phyloP scores from a whole-genome alignment of 1,140 invertebrate genomes.

The Tribolium madens region DNA sequence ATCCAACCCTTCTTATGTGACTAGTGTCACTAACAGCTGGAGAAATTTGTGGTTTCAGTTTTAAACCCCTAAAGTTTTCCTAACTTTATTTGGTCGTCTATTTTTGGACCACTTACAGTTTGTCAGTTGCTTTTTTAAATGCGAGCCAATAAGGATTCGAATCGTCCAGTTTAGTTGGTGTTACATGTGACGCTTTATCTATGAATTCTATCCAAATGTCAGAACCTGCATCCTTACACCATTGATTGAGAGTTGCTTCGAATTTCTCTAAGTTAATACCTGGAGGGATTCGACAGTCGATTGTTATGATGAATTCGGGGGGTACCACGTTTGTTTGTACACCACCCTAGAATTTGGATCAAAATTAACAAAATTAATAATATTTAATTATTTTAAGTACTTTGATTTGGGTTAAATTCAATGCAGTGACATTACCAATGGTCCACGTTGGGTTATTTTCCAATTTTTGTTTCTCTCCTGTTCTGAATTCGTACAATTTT shows the following conservation, averaged over 20 bases:
- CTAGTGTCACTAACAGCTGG: slow-evolving; percentile 85
- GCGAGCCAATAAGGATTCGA: slow-evolving; percentile 86
- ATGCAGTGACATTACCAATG: slow-evolving; percentile 87
- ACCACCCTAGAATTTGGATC: slow-evolving; percentile 75
- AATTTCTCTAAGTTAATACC: slow-evolving; percentile 78
- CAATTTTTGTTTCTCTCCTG: slow-evolving; percentile 75
- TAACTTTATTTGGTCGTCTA: background rate
- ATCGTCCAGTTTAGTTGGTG: slow-evolving; percentile 75
- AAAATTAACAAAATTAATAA: no score
- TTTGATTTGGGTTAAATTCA: slow-evolving; percentile 87
- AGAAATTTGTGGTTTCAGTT: slow-evolving; percentile 78
- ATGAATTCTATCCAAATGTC: slow-evolving; percentile 82
- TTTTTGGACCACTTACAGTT: slow-evolving; percentile 66
- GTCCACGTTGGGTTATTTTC: slow-evolving; percentile 73
- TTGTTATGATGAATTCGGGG: slow-evolving; percentile 79
- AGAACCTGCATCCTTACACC: slow-evolving; percentile 86
- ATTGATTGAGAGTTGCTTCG: slow-evolving; percentile 78
- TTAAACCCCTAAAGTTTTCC: slow-evolving; percentile 68
- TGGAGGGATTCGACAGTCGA: slow-evolving; percentile 85
- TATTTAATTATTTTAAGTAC: slow-evolving; percentile 65
- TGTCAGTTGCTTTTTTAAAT: slow-evolving; percentile 77
- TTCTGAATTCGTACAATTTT: slow-evolving; percentile 80
- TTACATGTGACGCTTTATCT: slow-evolving; percentile 74
- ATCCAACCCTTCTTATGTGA: slow-evolving; percentile 75
- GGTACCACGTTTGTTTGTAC: slow-evolving; percentile 93